These are phyloP conservation scores for Saxidomus purpurata DNA, from an alignment of 1,140 invertebrate genomes.

Conservation along the genomic window DNA sequence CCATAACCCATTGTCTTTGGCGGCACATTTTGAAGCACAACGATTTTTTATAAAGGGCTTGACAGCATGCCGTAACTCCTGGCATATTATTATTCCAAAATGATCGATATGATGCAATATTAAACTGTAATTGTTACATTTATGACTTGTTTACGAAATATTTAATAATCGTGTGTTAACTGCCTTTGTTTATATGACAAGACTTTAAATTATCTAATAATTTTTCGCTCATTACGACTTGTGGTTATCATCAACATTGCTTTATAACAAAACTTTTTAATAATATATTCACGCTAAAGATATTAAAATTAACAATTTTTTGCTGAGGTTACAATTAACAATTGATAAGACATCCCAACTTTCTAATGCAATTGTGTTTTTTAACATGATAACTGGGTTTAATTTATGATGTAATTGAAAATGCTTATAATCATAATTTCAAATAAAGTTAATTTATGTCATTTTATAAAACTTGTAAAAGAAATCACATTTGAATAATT, in stretches of 20 bases:
- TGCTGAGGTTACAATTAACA: not conserved
- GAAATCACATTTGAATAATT: not conserved
- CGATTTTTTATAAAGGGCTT: not conserved
- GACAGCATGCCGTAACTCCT: not conserved
- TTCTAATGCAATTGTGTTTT: not conserved
- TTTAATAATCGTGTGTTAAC: not conserved
- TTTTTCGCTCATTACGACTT: conserved; percentile 7
- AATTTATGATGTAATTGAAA: not conserved
- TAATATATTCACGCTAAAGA: not conserved
- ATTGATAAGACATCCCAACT: not conserved
- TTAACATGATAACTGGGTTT: not conserved
- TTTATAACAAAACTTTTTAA: not conserved
- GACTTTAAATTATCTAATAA: conserved; percentile 16
- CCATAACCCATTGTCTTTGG: too few species aligned
- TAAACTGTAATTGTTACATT: conserved; percentile 17
- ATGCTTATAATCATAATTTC: not conserved
- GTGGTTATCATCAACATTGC: not conserved
- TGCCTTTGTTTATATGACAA: conserved; percentile 13
- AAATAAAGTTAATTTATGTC: conserved; percentile 5
- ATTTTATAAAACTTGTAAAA: not conserved
- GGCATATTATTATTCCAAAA: not conserved
- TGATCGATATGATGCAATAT: conserved; percentile 10
- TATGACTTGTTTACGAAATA: conserved; percentile 44
- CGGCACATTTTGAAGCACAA: too few species aligned
- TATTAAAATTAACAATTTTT: not conserved